Evolutionary conservation across 35 echinoderm and acorn worm genomes (phyloP), one percentile per base, ranked within the genome.

Genomic region (Apostichopus parvimensis): DNA sequence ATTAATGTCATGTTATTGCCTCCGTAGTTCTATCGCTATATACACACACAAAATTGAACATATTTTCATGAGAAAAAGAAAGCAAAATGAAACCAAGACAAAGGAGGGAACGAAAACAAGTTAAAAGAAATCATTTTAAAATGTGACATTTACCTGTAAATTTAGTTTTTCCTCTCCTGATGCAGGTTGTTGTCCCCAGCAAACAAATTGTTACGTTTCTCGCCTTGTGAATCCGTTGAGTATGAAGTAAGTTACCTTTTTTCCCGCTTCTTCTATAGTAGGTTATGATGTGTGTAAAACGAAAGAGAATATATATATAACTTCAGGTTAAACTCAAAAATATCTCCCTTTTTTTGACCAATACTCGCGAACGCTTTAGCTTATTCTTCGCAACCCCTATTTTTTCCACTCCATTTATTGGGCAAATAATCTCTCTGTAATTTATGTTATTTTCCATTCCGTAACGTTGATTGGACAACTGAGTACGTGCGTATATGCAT

Each of bases 401-500:
- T 22, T 75, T 68, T 75, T 75, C 71, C 71, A 75, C 71, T 75
- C 71, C 71, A 75, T 75, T 75, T 75, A 75, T 75, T 75, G 71
- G 71, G 71, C 71, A 75, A 75, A 75, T 75, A n/a, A 7, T 22
- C 71, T 22, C 21, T 18, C 15, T 22, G 4, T 18, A 20, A 75
- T 18, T 18, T 75, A 75, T 75, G 71, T 75, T 18, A 75, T 75
- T 18, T 7, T 75, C 71, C n/a, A 7, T 18, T 75, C 21, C 71
- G 20, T 22, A 18, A 22, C 15, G 17, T 20, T 75, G 71, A 75
- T 75, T 75, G 71, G 71, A 18, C 7, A 75, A 75, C n/a, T 18
- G 14, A 20, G 17, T 75, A 75, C 71, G 71, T 75, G 71, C 71
- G 71, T 75, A 18, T n/a, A 18, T n/a, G 71, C 17, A 22, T 75